Evolutionary conservation across 2,113 vertebrate species (phyloP).

Genomic region (Bubalus kerabau): DNA sequence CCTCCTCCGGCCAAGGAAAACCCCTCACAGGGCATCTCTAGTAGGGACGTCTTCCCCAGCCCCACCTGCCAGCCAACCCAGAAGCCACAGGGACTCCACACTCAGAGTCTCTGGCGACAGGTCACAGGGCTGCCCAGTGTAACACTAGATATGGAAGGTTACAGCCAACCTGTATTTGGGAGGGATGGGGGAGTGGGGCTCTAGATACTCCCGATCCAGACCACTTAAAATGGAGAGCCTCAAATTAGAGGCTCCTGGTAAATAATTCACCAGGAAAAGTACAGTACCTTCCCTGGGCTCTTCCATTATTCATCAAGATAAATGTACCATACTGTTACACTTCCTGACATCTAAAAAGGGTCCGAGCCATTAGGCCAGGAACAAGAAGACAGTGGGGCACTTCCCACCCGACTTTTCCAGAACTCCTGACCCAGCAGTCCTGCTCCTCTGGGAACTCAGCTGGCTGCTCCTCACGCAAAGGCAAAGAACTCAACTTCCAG

Average conservation of each 20-base stretch:
- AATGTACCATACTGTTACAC: conserved; percentile 62
- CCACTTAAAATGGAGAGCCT: conserved; percentile 31
- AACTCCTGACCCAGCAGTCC: conserved; percentile 10
- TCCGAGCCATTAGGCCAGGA: conserved; percentile 66
- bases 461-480: neutral
- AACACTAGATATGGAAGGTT: neutral
- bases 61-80: neutral
- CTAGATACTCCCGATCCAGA: neutral
- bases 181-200: neutral
- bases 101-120: neutral
- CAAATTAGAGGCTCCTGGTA: conserved; percentile 65
- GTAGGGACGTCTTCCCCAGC: neutral
- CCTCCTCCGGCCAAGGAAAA: neutral
- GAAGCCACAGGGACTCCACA: neutral
- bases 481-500: neutral
- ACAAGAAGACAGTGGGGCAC: neutral
- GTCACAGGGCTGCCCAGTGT: neutral
- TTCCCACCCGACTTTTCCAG: conserved; percentile 33
- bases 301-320: conserved; percentile 81
- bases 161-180: neutral
- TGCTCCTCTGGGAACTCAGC: neutral
- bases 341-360: conserved; percentile 76
- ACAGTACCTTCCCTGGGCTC: conserved; percentile 68
- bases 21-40: neutral
- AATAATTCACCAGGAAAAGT: conserved; percentile 74